Evolutionary conservation across 2,888 invertebrate genomes (phyloP), one percentile per base, ranked within the genome.

Genomic region (Formica aserva): DNA sequence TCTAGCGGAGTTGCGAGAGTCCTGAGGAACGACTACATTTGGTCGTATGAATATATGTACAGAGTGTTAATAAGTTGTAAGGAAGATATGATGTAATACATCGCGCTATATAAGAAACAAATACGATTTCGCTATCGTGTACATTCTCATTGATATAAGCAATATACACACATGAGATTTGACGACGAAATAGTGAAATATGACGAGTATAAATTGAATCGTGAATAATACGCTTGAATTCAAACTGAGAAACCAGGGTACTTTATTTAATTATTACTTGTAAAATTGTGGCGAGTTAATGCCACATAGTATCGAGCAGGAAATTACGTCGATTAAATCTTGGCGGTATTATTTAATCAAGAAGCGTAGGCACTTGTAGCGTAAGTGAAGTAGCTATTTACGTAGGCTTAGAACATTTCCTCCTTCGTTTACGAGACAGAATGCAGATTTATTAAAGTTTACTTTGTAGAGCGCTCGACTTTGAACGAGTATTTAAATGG

Each of bases 371-470:
- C 75, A 84, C 4, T n/a, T 22, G 65, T 62, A 60, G 84, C 77
- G 87, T 89, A 88, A 89, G 66, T 38, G 67, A 78, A 75, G 88
- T 78, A 89, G 87, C 55, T 57, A 52, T n/a, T 82, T 32, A 60
- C 82, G 67, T 69, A 60, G 85, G 82, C 41, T 69, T 41, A 26
- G 38, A 65, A 84, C 84, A 82, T 86, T 88, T 86, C 85, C 85
- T 88, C 60, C 77, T 85, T 87, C 81, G 80, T 82, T 80, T 84
- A 76, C 66, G 60, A 78, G 87, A 80, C 60, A 22, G 83, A 63
- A 86, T 88, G 81, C 32, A 71, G 82, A 86, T 55, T 45, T 45
- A 22, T 22, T 35, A 38, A 35, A 35, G 11, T 48, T 41, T 6
- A 52, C n/a, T 32, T 32, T 69, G 57, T 69, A 71, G 48, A 71